Conservation (phyloP, 2,797 vertebrate genomes). For the Eulemur albifrons region DNA sequence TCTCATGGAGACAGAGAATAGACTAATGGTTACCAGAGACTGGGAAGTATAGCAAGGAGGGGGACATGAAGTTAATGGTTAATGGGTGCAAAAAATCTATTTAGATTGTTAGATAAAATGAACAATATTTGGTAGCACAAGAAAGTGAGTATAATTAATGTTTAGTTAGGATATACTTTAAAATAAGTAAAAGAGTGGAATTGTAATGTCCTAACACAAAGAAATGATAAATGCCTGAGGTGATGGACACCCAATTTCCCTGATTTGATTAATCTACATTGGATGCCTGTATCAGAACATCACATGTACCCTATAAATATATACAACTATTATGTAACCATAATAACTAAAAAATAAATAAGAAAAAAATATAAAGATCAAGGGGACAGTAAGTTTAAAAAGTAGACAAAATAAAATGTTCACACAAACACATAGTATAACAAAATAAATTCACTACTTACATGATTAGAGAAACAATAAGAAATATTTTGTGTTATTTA, state of each 20-base stretch:
- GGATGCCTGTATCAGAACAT: neutral
- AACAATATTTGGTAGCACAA: neutral
- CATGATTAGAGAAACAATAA: neutral
- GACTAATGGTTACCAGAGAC: neutral
- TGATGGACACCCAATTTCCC: neutral
- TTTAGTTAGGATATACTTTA: neutral
- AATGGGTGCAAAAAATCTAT: neutral
- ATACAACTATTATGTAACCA: neutral
- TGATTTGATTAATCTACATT: neutral
- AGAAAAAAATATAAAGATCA: neutral
- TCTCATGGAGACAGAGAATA: neutral
- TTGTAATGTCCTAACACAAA: no score
- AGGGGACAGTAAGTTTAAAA: neutral
- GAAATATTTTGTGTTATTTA: neutral
- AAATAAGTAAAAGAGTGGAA: neutral
- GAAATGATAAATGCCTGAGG: neutral
- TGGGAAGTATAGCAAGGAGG: neutral
- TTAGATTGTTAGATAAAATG: neutral
- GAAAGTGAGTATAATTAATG: neutral
- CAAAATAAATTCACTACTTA: neutral
- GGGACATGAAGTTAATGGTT: neutral
- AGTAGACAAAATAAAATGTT: neutral
- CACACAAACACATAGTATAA: neutral
- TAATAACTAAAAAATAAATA: no score
- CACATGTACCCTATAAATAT: neutral